These are phyloP conservation scores for Antrozous pallidus DNA, from an alignment of 2,797 vertebrate species.

Conservation along the genomic window DNA sequence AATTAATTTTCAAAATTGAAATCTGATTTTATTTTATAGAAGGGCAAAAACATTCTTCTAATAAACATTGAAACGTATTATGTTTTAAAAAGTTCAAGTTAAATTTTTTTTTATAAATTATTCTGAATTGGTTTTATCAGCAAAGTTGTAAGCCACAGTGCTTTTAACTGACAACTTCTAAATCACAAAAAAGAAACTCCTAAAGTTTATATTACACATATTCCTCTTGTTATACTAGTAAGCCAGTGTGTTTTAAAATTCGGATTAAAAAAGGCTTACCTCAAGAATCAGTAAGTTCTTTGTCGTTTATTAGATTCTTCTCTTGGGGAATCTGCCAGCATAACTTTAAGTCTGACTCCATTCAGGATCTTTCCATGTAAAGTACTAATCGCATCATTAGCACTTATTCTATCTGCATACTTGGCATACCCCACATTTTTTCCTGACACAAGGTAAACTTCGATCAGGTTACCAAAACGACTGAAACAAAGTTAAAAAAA, in stretches of 20 bases:
- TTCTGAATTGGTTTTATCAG: not conserved
- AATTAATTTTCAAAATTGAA: slow-evolving; percentile 18
- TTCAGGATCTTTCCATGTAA: slow-evolving; percentile 93
- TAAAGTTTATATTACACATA: not conserved
- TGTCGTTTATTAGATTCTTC: slow-evolving; percentile 96
- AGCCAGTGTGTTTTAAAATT: not conserved
- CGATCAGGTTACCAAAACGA: slow-evolving; percentile 94
- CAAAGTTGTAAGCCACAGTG: slow-evolving; percentile 9
- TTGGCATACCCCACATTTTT: slow-evolving; percentile 96
- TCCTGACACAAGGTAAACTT: slow-evolving; percentile 93
- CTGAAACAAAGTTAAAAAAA: slow-evolving; percentile 76
- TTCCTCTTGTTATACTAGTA: not conserved
- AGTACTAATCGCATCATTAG: slow-evolving; percentile 91
- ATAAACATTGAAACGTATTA: not conserved
- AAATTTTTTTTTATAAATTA: slow-evolving; percentile 17
- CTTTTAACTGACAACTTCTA: slow-evolving; percentile 6
- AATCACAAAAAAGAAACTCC: slow-evolving; percentile 18
- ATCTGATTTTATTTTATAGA: slow-evolving; percentile 51
- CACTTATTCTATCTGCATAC: slow-evolving; percentile 91
- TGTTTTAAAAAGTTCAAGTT: slow-evolving; percentile 21
- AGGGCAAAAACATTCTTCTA: slow-evolving; percentile 16
- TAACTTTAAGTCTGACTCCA: slow-evolving; percentile 95
- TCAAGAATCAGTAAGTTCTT: slow-evolving; percentile 88
- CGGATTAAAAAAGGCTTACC: slow-evolving; percentile 78
- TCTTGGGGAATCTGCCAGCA: slow-evolving; percentile 93